Base-by-base conservation (phyloP, 92 coral and sea anemone genomes). In the Parazoanthus darwini region DNA sequence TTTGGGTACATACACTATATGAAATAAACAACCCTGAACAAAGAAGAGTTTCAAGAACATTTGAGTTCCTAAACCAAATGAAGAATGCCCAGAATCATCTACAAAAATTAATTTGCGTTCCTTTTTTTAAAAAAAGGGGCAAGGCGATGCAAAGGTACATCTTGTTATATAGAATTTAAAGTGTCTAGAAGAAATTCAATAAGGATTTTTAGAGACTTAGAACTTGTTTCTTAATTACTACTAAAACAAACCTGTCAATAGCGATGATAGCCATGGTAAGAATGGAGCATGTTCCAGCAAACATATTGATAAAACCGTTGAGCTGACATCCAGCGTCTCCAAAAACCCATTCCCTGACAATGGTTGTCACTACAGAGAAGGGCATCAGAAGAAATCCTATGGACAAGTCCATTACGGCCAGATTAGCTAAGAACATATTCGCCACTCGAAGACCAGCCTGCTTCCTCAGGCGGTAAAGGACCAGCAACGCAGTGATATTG, bases 241-340 rank as follows among this genome's bases (percentile, higher is more conserved):
- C 11, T 54, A 54, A 54, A 54, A 37, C 94, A 75, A 50, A 97
- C 99, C 99, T 97, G 93, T 97, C 99, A 56, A 95, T 85, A 65
- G 98, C 93, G 9, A 97, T 97, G 16, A 90, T 94, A 13, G 97
- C 98, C 94, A 97, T 92, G 18, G 96, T 97, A 39, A 94, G 94
- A 65, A 97, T 95, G 3, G 99, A 95, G 25, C 96, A 92, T 4
- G 98, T 89, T 26, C 99, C 99, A 1, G 94, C 95, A 50, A 92
- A 85, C 91, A 97, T 91, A 90, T 97, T 95, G 66, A 93, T 82
- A 78, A 96, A 93, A 4, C 99, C 99, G 88, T 97, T 97, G 48
- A 97, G n/a, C 87, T 97, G 91, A 88, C 98, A 97, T 11, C 89
- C 79, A 9, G 94, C 85, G 33, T 96, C 90, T 9, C 91, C 93